Base-by-base conservation (phyloP, 2,797 vertebrate genomes). In the Crenichthys baileyi region DNA sequence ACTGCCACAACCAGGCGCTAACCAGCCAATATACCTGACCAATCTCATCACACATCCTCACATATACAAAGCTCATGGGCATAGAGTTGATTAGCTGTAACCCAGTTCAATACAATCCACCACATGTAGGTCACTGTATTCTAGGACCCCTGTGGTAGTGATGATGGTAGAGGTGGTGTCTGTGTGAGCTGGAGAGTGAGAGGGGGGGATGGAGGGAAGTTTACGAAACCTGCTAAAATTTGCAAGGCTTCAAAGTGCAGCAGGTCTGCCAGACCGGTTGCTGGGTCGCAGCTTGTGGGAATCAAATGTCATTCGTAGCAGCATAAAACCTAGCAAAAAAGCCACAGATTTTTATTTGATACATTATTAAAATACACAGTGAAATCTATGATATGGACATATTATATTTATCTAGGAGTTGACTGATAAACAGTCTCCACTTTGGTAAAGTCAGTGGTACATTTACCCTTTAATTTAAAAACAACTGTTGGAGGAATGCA, bases 51-150 rank as follows among this genome's bases (percentile, higher is more conserved):
- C 72, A 83, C 78, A 85, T 6, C 76, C 68, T 82, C 77, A 87
- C 79, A 82, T 83, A 75, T 75, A 78, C 72, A 87, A 74, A 88
- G 88, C 88, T 88, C 88, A 79, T 86, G 86, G 92, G 85, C 88
- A 91, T 73, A 44, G 29, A 81, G 85, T 90, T 93, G 92, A 94
- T 94, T 91, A 94, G 91, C 90, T 81, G 85, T 83, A 94, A 93
- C 91, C 93, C 90, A 92, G 92, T 94, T 95, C 93, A 89, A 93
- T 93, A 94, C 80, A 81, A 92, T 88, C 82, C 80, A 86, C 85
- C 78, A 87, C 86, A 95, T 93, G 85, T 94, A 93, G 94, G 95
- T 94, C 94, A 94, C 79, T 83, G 86, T 92, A 91, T 93, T 94
- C 88, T 89, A 83, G 93, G 91, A 88, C 90, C 89, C 11, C 39